phyloP scores from a whole-genome alignment of 2,888 invertebrate genomes.

The Crocallis elinguaria region DNA sequence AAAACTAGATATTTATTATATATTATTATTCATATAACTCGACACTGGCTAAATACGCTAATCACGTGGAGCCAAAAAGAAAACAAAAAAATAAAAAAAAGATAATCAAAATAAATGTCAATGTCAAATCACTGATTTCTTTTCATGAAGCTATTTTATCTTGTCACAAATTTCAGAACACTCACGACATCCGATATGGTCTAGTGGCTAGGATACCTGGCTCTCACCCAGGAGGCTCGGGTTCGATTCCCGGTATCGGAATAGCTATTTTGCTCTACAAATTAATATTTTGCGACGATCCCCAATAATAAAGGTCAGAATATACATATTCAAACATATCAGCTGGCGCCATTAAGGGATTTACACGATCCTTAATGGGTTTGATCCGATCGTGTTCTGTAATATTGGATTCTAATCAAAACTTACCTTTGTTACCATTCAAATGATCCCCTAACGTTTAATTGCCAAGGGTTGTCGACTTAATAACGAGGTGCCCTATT shows the following conservation, averaged over 20 bases:
- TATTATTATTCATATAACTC: too few species aligned
- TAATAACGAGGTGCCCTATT: neutral
- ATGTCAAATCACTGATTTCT: too few species aligned
- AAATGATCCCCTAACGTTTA: neutral
- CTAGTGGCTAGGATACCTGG: neutral
- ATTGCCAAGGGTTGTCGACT: neutral
- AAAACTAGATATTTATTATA: too few species aligned
- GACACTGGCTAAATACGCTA: too few species aligned
- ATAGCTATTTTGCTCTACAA: conserved; percentile 39
- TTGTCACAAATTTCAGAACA: too few species aligned
- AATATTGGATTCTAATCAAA: conserved; percentile 27
- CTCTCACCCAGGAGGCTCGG: conserved; percentile 83
- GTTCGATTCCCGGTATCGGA: conserved; percentile 85
- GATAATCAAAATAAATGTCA: too few species aligned
- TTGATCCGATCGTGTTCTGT: conserved; percentile 23
- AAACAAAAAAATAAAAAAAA: too few species aligned
- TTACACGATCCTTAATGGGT: conserved; percentile 21
- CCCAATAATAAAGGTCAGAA: neutral
- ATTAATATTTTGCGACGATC: neutral
- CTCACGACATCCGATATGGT: too few species aligned
- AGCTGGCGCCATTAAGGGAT: conserved; percentile 24
- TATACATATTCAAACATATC: conserved; percentile 14
- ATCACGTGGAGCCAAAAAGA: too few species aligned
- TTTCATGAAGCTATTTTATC: too few species aligned
- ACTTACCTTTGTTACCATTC: conserved; percentile 15